A percentile compares a stretch with the other conserved stretches of the same genome.
These are phyloP conservation scores for Cebidichthys violaceus DNA, from an alignment of 2,113 vertebrate genomes.

Conservation along the genomic window DNA sequence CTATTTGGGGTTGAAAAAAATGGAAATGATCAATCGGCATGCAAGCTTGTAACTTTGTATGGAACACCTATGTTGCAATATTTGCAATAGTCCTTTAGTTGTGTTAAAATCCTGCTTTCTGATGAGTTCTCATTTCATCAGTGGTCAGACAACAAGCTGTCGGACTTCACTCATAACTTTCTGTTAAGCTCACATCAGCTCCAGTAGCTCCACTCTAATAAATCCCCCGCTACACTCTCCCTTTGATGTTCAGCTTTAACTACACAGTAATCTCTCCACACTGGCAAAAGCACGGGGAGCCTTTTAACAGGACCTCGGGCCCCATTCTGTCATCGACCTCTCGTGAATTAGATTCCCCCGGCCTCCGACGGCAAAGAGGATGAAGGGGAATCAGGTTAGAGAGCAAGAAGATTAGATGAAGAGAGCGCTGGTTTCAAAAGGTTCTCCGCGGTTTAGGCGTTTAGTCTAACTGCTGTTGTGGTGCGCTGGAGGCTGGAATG, in stretches of 20 bases:
- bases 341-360: constrained; percentile 62
- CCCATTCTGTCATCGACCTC: constrained; percentile 65
- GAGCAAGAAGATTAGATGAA: constrained; percentile 71
- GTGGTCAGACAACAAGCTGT: background rate
- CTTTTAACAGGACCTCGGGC: constrained; percentile 64
- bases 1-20: background rate
- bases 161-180: constrained; percentile 2
- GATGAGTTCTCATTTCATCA: background rate
- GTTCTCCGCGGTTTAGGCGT: constrained; percentile 28
- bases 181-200: background rate
- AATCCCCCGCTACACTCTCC: constrained; percentile 35
- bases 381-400: constrained; percentile 71
- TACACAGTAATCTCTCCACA: constrained; percentile 35
- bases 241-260: constrained; percentile 51
- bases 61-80: too few relatives aligned
- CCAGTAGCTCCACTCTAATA: constrained; percentile 31
- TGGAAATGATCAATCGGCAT: background rate
- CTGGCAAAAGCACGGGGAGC: constrained; percentile 42
- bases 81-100: background rate
- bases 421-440: constrained; percentile 55
- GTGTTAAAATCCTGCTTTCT: background rate
- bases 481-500: constrained; percentile 36
- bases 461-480: constrained; percentile 39
- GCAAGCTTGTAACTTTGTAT: background rate
- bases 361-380: constrained; percentile 59